Base-by-base conservation (phyloP, 2,113 vertebrate genomes). In the Heterochromis multidens region DNA sequence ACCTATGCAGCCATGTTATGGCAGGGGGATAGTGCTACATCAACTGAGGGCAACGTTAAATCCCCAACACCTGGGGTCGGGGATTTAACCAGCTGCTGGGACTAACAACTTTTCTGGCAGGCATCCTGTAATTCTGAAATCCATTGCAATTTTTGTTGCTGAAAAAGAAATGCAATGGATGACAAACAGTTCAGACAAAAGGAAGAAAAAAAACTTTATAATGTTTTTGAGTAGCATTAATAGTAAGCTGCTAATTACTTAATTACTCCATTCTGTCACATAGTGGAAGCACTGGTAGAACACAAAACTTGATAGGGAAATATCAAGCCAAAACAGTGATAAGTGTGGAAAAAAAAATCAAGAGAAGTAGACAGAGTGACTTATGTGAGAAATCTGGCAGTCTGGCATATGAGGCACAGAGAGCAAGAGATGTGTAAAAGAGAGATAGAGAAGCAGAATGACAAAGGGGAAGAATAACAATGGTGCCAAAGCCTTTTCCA, bases 381-480 rank as follows among this genome's bases (percentile, higher is more conserved):
- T 76, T 90, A 21, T 54, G 31, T 72, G 58, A 87, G 57, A 57
- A 85, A 93, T 79, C 67, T 74, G 57, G 79, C 74, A 84, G 86
- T 37, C 43, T 87, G 59, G 87, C 85, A 76, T 83, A 65, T 79
- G 40, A 57, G 40, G 77, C 79, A 74, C 54, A 13, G 65, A 82
- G 60, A 88, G 83, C 16, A 57, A 58, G 79, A 86, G 88, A 91
- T 93, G 89, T 91, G 89, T 91, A 91, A 91, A 84, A 91, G 90
- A 90, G 88, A 92, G 92, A 93, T 89, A 90, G 90, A 85, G 78
- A 82, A 35, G 58, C 84, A 88, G 82, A 93, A 90, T 92, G 81
- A 93, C 87, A 92, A 93, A 92, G 87, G 89, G 62, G 74, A 87
- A 92, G 89, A 93, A 91, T 92, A 89, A 95, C 92, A 94, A 95